These are phyloP conservation scores for Dryocosmus kuriphilus DNA, from an alignment of 2,888 invertebrate genomes.

Conservation along the genomic window DNA sequence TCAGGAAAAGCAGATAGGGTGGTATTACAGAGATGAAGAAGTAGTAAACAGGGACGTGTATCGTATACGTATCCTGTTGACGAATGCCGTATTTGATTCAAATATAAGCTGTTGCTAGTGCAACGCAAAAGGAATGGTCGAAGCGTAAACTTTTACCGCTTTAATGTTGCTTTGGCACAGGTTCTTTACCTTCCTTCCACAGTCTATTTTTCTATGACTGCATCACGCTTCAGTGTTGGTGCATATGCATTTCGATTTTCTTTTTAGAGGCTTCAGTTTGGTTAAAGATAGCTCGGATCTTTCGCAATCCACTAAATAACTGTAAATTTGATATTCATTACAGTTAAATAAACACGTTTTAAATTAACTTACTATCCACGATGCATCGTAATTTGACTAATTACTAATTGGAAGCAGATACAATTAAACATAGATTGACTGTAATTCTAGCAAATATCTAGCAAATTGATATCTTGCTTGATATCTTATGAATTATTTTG, in stretches of 20 bases:
- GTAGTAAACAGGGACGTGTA: not conserved
- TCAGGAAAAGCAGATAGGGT: not conserved
- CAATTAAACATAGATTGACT: not conserved
- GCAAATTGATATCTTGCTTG: too few species aligned
- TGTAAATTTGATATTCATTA: conserved; percentile 28
- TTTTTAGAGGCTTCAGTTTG: not conserved
- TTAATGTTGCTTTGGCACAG: not conserved
- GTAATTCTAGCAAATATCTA: not conserved
- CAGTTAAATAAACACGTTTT: conserved; percentile 10
- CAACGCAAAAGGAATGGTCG: not conserved
- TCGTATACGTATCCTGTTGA: not conserved
- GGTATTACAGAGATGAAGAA: not conserved
- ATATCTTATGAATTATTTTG: too few species aligned
- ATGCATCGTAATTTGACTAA: conserved; percentile 20
- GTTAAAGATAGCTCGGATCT: not conserved
- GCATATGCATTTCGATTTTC: not conserved
- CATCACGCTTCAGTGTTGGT: not conserved
- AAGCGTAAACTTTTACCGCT: conserved; percentile 10
- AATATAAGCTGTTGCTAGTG: not conserved
- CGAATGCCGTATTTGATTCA: not conserved
- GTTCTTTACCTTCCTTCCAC: not conserved
- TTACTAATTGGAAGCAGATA: not conserved
- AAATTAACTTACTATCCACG: not conserved
- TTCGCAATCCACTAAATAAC: conserved; percentile 12
- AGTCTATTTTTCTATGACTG: conserved; percentile 5